phyloP scores from a whole-genome alignment of 2,113 vertebrate species.

The Rhizomys pruinosus region DNA sequence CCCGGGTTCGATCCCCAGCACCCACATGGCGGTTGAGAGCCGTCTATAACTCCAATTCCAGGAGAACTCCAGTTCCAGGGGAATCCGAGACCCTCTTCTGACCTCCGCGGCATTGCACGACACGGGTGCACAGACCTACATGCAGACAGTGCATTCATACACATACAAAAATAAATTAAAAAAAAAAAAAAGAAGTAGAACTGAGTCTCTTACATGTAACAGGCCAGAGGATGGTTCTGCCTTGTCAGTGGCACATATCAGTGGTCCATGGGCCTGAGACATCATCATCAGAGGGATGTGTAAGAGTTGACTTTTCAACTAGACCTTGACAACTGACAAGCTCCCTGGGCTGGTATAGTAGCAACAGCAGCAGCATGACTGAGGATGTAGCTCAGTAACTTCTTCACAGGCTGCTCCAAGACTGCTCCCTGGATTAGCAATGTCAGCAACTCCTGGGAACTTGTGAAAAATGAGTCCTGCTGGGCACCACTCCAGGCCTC shows the following conservation, averaged over 20 bases:
- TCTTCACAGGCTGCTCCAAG: neutral
- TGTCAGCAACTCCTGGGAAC: neutral
- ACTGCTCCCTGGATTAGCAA: neutral
- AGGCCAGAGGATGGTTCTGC: neutral
- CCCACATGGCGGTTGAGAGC: too few relatives aligned
- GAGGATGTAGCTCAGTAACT: neutral
- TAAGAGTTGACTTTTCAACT: neutral
- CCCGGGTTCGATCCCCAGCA: too few relatives aligned
- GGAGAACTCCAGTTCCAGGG: too few relatives aligned
- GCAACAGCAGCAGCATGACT: neutral
- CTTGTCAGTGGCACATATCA: neutral
- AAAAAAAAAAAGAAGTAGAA: neutral
- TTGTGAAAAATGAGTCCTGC: neutral
- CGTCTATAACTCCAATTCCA: too few relatives aligned
- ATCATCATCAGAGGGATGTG: neutral
- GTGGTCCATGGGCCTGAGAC: neutral
- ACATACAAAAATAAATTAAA: too few relatives aligned
- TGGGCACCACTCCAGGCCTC: neutral
- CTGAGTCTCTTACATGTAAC: neutral
- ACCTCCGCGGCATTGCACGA: too few relatives aligned
- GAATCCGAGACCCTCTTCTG: too few relatives aligned
- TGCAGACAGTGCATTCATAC: too few relatives aligned
- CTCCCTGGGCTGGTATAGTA: rapidly evolving
- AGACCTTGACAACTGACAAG: neutral
- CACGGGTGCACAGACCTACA: too few relatives aligned